Evolutionary conservation across 1,140 invertebrate species (phyloP), one percentile per base, ranked within the genome.

Genomic region (Spodoptera frugiperda): DNA sequence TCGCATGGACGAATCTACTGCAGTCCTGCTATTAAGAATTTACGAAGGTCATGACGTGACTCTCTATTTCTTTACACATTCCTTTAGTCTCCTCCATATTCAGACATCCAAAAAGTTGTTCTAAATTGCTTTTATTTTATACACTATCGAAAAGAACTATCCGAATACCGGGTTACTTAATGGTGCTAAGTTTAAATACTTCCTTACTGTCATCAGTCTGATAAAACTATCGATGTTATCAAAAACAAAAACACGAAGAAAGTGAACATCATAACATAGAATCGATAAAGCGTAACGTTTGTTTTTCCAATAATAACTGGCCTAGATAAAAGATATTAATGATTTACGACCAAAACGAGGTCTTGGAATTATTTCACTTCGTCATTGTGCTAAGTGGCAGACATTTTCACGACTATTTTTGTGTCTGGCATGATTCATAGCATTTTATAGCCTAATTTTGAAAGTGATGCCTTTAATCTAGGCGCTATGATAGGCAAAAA

Each of bases 331-430:
- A 63, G 30, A 39, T 44, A 63, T 63, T 17, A 63, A 63, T 63
- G 59, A 63, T 63, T 63, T 63, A 63, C 4, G 59, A 63, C 33
- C 59, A 63, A 44, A 61, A 46, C 59, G 44, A 63, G 59, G 59
- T 63, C 33, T 44, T 63, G 9, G 33, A 19, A 63, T 33, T n/a
- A 44, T 63, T 63, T 44, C 9, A 61, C 57, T 30, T n/a, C 25
- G 57, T 67, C 39, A 67, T 48, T 5, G 17, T 12, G 39, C 44
- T 25, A 39, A 61, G 39, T 19, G n/a, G 15, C 8, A 48, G 39
- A 48, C 10, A 61, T 48, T 49, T 46, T 15, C 59, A 63, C 17
- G 19, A 21, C 63, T 49, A 48, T 67, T 67, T 44, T 8, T 19
- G 44, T 10, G 44, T 25, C 44, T n/a, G 44, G 14, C 21, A 67